Evolutionary conservation across 30 jellyfish, hydroid and myxozoan species (phyloP).

Genomic region (Chrysaora quinquecirrha): DNA sequence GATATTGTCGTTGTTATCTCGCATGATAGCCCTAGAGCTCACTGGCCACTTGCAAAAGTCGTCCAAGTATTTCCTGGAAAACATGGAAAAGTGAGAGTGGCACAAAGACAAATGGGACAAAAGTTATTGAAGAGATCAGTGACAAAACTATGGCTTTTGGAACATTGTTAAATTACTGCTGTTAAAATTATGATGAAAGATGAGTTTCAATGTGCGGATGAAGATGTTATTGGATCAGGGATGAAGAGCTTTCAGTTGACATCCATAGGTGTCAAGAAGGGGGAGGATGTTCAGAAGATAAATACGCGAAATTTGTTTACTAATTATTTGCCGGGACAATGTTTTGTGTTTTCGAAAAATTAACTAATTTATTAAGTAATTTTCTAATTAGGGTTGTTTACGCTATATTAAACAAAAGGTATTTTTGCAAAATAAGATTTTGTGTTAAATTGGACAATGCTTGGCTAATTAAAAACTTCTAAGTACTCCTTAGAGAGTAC

Average conservation of each 20-base stretch:
- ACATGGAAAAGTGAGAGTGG: slow-evolving; percentile 23
- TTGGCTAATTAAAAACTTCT: no score
- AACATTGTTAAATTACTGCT: background rate
- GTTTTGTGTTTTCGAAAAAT: no score
- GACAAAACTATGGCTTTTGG: background rate
- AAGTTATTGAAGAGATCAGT: background rate
- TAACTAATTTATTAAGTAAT: no score
- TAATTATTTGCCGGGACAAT: no score
- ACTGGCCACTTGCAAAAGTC: slow-evolving; percentile 35
- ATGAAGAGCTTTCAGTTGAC: background rate
- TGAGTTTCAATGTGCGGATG: no score
- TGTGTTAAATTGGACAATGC: no score
- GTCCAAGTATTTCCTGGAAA: slow-evolving; percentile 31
- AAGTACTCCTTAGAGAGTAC: no score
- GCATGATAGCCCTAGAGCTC: slow-evolving; percentile 32
- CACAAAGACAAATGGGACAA: background rate
- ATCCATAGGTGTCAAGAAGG: background rate
- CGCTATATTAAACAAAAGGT: no score
- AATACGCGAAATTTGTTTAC: no score
- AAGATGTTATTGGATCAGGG: background rate
- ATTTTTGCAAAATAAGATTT: no score
- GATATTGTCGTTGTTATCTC: slow-evolving; percentile 44
- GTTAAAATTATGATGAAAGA: background rate
- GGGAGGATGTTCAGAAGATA: background rate
- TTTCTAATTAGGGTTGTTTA: no score